These are phyloP conservation scores for Cryptomyrus ogoouensis DNA, from an alignment of 2,113 vertebrate genomes.

Conservation along the genomic window DNA sequence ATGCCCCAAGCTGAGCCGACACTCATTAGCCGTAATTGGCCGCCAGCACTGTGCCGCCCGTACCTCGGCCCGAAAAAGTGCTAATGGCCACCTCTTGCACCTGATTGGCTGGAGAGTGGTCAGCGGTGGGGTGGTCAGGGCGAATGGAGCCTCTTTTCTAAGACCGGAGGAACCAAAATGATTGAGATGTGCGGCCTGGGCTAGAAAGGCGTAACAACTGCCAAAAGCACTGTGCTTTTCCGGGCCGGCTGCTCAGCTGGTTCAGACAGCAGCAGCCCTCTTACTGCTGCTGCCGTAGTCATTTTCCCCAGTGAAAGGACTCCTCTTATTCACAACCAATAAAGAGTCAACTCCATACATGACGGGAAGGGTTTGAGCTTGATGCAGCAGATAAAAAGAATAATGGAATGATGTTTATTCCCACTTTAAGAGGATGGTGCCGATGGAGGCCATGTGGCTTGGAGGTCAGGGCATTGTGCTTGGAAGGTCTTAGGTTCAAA, in stretches of 20 bases:
- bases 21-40: conserved; percentile 44
- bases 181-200: not conserved
- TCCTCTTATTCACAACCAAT: not conserved
- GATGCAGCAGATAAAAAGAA: not conserved
- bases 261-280: not conserved
- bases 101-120: conserved; percentile 24
- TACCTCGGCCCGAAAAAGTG: conserved; percentile 29
- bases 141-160: not conserved
- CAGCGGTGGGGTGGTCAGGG: conserved; percentile 3
- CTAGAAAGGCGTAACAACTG: not conserved
- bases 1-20: conserved; percentile 38
- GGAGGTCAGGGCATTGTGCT: not conserved
- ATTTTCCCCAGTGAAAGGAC: not conserved
- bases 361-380: not conserved
- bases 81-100: conserved; percentile 24
- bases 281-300: not conserved
- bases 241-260: not conserved
- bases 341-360: not conserved
- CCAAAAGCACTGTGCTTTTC: not conserved
- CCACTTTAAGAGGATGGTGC: not conserved
- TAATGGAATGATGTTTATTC: not conserved
- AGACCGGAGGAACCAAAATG: not conserved
- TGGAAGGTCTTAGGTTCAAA: not conserved
- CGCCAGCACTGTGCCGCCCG: not conserved
- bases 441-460: not conserved